Conservation (phyloP, 2,888 invertebrate species). For the Chromoteleia sp. region DNA sequence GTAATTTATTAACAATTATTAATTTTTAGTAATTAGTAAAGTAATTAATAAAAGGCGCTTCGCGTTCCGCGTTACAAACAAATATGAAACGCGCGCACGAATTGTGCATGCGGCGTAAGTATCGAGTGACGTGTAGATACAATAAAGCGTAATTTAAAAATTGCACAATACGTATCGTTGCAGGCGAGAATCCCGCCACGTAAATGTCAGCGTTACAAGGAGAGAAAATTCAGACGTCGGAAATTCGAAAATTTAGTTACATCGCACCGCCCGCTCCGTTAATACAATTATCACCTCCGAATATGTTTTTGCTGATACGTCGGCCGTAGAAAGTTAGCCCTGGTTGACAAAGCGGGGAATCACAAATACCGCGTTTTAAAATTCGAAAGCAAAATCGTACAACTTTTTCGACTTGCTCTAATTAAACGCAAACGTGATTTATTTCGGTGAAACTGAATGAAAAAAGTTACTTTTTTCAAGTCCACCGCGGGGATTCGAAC, state of each 20-base stretch:
- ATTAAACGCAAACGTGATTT: too few relatives aligned
- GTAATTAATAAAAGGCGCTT: too few relatives aligned
- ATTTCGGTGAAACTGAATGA: too few relatives aligned
- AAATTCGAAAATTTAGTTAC: slow-evolving; percentile 46
- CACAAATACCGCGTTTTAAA: too few relatives aligned
- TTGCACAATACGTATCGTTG: slow-evolving; percentile 15
- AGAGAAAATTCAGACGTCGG: slow-evolving; percentile 36
- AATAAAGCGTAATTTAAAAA: slow-evolving; percentile 26
- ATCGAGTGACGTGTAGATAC: slow-evolving; percentile 4
- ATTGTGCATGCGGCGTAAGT: background rate
- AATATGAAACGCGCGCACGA: too few relatives aligned
- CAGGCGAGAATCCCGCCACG: background rate
- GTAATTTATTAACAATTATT: too few relatives aligned
- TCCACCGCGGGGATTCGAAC: too few relatives aligned
- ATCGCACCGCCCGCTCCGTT: slow-evolving; percentile 35
- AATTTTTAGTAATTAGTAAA: too few relatives aligned
- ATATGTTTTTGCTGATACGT: slow-evolving; percentile 48
- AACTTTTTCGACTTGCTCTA: too few relatives aligned
- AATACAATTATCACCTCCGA: slow-evolving; percentile 47
- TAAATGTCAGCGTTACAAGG: slow-evolving; percentile 34
- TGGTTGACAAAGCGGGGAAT: slow-evolving; percentile 19
- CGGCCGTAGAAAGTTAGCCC: slow-evolving; percentile 7
- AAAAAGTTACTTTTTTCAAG: too few relatives aligned
- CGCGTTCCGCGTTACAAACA: too few relatives aligned
- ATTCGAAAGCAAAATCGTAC: too few relatives aligned